These are phyloP conservation scores for Philypnodon macrostomus DNA, from an alignment of 2,797 vertebrate genomes.

Conservation along the genomic window DNA sequence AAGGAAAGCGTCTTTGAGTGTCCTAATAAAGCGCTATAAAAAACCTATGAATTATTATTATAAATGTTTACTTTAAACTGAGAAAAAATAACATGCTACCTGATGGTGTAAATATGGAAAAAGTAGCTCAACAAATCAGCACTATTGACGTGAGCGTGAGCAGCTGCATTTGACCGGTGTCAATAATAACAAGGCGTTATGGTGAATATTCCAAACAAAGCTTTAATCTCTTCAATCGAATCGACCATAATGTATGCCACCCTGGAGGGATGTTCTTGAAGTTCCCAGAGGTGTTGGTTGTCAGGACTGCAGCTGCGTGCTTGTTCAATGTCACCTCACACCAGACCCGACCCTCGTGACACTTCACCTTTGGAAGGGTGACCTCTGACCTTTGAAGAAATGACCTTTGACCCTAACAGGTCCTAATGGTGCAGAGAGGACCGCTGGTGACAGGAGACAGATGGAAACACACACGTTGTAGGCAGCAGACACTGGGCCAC, in stretches of 20 bases:
- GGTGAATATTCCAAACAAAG: conserved; percentile 1
- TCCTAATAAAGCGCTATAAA: too few species aligned
- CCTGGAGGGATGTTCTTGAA: conserved; percentile 27
- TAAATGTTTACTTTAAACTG: too few species aligned
- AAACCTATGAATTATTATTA: too few species aligned
- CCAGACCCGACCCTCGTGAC: conserved; percentile 49
- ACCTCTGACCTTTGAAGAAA: conserved; percentile 61
- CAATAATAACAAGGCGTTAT: conserved; percentile 5
- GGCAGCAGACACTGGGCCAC: conserved; percentile 37
- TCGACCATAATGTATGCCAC: conserved; percentile 16
- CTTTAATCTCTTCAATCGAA: conserved; percentile 10
- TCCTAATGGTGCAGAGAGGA: conserved; percentile 65
- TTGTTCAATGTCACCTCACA: conserved; percentile 72
- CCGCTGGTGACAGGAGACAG: conserved; percentile 68
- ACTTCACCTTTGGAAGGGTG: conserved; percentile 61
- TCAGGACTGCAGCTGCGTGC: conserved; percentile 52
- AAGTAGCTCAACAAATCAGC: conserved; percentile 2
- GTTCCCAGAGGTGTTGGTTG: conserved; percentile 46
- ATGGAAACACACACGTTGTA: conserved; percentile 61
- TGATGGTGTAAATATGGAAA: not conserved
- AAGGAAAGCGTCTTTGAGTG: too few species aligned
- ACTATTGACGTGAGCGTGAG: not conserved
- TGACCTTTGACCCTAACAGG: conserved; percentile 69
- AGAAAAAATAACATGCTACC: too few species aligned
- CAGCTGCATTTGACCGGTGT: not conserved